A percentile compares a stretch with the other conserved stretches of the same genome.
Conservation (phyloP, 2,113 vertebrate species). For the Petroica traversi region DNA sequence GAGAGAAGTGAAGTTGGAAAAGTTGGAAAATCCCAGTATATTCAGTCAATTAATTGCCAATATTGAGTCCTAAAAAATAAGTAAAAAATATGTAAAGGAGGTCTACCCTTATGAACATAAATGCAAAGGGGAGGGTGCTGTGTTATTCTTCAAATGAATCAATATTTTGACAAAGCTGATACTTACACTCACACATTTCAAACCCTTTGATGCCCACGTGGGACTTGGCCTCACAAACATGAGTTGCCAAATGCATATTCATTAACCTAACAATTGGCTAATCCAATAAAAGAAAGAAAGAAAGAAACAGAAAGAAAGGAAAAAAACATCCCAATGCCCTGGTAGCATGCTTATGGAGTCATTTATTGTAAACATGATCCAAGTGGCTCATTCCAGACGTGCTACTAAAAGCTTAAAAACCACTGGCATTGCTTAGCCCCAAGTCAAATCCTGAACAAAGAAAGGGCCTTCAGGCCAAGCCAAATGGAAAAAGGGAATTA, state of each 20-base stretch:
- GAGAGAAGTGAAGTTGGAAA: background rate
- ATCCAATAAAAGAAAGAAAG: conserved; percentile 49
- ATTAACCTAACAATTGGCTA: conserved; percentile 75
- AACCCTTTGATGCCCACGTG: conserved; percentile 39
- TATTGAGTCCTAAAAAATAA: background rate
- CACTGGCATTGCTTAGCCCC: background rate
- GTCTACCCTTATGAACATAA: background rate
- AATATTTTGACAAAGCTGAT: conserved; percentile 75
- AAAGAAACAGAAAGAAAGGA: background rate
- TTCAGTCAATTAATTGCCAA: background rate
- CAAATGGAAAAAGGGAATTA: conserved; percentile 57
- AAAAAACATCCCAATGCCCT: conserved; percentile 29
- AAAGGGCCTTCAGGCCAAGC: conserved; percentile 12
- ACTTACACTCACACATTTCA: conserved; percentile 53
- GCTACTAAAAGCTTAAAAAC: conserved; percentile 50
- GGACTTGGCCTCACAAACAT: conserved; percentile 57
- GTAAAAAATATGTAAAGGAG: background rate
- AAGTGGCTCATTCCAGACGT: background rate
- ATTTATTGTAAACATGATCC: conserved; percentile 74
- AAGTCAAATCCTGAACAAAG: conserved; percentile 34
- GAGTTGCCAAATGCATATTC: conserved; percentile 73
- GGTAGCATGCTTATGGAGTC: conserved; percentile 62
- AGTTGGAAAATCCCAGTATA: background rate
- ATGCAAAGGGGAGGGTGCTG: background rate
- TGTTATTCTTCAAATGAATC: conserved; percentile 60